Percentiles rank a stretch among this genome's conserved stretches.
phyloP scores from a whole-genome alignment of 2,797 vertebrate species.

The Knipowitschia caucasica region DNA sequence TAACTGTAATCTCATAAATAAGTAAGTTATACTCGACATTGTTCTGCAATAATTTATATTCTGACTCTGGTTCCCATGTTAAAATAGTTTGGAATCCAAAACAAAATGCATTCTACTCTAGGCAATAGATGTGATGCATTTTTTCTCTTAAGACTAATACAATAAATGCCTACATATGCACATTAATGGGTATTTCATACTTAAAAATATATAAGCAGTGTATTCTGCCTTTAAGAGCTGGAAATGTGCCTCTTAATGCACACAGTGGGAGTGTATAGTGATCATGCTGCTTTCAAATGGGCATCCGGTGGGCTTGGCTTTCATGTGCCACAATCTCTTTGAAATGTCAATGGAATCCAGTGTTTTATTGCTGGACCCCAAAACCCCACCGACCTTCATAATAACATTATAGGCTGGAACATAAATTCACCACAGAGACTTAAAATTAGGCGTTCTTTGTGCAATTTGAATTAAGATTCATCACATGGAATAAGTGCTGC shows the following conservation, averaged over 20 bases:
- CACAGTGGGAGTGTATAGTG: slow-evolving; percentile 40
- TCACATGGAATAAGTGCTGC: neutral
- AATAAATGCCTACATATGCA: too few species aligned
- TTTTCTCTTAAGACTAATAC: too few species aligned
- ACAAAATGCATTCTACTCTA: too few species aligned
- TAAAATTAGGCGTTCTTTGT: slow-evolving; percentile 2
- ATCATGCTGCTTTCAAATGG: slow-evolving; percentile 51
- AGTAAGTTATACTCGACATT: too few species aligned
- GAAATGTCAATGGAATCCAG: slow-evolving; percentile 51
- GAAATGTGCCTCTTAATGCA: slow-evolving; percentile 44
- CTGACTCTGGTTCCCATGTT: too few species aligned
- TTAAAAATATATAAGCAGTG: slow-evolving; percentile 14
- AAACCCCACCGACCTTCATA: slow-evolving; percentile 22
- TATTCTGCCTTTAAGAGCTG: slow-evolving; percentile 19
- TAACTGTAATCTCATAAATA: too few species aligned
- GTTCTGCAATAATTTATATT: too few species aligned
- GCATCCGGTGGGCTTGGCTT: slow-evolving; percentile 47
- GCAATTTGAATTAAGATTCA: neutral
- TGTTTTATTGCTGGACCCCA: slow-evolving; percentile 26
- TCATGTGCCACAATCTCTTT: slow-evolving; percentile 50
- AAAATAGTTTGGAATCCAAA: too few species aligned
- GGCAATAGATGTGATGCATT: too few species aligned
- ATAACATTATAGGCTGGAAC: neutral
- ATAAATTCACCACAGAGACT: neutral
- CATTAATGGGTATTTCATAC: too few species aligned